Conservation (phyloP, 2,113 vertebrate genomes). For the Nematolebias whitei region DNA sequence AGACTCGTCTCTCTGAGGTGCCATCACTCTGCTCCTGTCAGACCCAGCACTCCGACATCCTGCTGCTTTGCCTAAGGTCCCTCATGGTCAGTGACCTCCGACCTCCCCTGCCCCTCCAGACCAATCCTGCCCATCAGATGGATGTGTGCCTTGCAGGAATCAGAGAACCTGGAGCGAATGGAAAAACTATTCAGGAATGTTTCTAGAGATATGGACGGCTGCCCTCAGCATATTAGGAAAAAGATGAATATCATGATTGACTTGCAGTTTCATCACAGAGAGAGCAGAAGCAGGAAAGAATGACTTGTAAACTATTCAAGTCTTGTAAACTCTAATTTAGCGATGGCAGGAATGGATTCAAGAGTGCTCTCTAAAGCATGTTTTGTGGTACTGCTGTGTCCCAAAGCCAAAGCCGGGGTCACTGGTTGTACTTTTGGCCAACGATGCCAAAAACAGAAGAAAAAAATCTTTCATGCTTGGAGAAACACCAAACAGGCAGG, state of each 20-base stretch:
- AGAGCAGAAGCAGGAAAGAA: slow-evolving; percentile 38
- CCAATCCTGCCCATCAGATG: slow-evolving; percentile 53
- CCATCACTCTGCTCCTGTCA: slow-evolving; percentile 66
- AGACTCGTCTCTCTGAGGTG: slow-evolving; percentile 63
- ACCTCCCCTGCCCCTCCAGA: slow-evolving; percentile 18
- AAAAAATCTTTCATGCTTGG: slow-evolving; percentile 46
- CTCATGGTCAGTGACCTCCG: slow-evolving; percentile 57
- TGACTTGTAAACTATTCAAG: slow-evolving; percentile 59
- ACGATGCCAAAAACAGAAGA: slow-evolving; percentile 34
- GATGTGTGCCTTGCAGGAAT: slow-evolving; percentile 61
- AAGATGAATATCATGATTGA: slow-evolving; percentile 51
- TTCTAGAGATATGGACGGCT: slow-evolving; percentile 36
- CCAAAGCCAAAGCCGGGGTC: slow-evolving; percentile 47
- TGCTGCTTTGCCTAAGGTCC: slow-evolving; percentile 44
- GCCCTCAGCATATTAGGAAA: slow-evolving; percentile 14
- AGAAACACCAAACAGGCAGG: slow-evolving; percentile 44
- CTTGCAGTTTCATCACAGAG: slow-evolving; percentile 45
- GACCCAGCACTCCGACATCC: slow-evolving; percentile 55
- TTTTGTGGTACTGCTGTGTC: slow-evolving; percentile 42
- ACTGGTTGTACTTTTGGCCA: slow-evolving; percentile 41
- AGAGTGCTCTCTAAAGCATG: slow-evolving; percentile 43
- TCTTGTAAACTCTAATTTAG: slow-evolving; percentile 50
- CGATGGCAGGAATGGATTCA: slow-evolving; percentile 53
- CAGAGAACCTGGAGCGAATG: slow-evolving; percentile 51
- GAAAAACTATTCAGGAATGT: slow-evolving; percentile 53